Evolutionary conservation across 2,888 invertebrate genomes (phyloP), one percentile per base, ranked within the genome.

Genomic region (Philereme vetulata): DNA sequence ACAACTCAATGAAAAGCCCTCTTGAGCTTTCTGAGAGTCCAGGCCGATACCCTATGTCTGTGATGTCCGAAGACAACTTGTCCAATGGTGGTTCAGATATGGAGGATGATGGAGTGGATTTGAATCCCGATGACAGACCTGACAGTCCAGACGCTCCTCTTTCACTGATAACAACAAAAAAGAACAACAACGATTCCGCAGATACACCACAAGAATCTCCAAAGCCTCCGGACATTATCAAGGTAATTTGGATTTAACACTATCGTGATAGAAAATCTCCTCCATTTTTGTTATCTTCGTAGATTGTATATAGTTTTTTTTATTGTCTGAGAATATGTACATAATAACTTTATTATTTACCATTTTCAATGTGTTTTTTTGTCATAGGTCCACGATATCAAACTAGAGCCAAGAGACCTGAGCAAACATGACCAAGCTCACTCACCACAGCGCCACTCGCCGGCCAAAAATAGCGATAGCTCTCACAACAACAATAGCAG

Each of bases 141-240:
- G 89, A 92, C 36, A 95, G 94, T 73, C 95, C 96, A 8, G 94
- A 94, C 64, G 93, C 94, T 46, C 96, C 96, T 21, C 86, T 96
- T 3, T 96, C 96, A 1, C 82, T 96, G 64, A 96, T 95, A 47
- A 96, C 95, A 5, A 93, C 89, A 34, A 92, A 93, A 68, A 94
- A 93, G 72, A 86, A 82, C 63, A 87, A 86, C 62, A 89, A 91
- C 62, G 92, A 93, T 57, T 83, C 85, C 5, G 93, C 93, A 67
- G 90, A 93, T 11, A 82, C 78, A 42, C 90, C 89, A 48, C 90
- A 93, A 56, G 92, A 93, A 70, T 92, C 93, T 7, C 90, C 88
- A n/a, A 93, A 93, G 71, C 88, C 92, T 45, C 92, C 93, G 9
- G 93, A 93, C 66, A 92, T 92, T 61, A 89, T 92, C 49, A 93